Evolutionary conservation across 2,797 vertebrate genomes (phyloP).

Genomic region (Basileuterus tristriatus): DNA sequence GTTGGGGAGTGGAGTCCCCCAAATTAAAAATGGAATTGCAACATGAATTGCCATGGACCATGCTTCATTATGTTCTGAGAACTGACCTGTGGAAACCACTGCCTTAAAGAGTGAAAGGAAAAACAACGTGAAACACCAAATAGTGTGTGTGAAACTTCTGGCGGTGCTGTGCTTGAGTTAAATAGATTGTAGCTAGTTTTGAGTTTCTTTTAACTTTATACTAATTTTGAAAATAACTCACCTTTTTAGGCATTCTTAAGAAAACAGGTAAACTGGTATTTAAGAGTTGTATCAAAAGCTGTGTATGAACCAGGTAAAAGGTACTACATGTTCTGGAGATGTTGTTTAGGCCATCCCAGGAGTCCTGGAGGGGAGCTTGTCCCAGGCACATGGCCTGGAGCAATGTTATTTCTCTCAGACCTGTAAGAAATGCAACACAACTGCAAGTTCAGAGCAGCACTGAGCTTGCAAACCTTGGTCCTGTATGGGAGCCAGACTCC

Average conservation of each 20-base stretch:
- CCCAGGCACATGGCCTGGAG: neutral
- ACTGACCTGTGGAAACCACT: constrained; percentile 85
- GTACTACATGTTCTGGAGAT: neutral
- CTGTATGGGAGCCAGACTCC: constrained; percentile 15
- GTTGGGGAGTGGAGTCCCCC: constrained; percentile 57
- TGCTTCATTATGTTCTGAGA: constrained; percentile 72
- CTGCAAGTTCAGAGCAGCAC: constrained; percentile 8
- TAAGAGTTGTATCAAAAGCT: constrained; percentile 42
- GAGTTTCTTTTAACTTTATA: constrained; percentile 80
- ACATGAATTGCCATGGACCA: constrained; percentile 77
- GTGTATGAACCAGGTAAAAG: neutral
- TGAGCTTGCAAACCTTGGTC: constrained; percentile 38
- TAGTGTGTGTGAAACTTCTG: constrained; percentile 78
- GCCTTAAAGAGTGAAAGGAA: constrained; percentile 84
- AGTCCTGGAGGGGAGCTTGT: neutral
- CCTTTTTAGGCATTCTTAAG: constrained; percentile 76
- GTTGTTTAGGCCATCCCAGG: neutral
- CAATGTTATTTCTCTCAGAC: neutral
- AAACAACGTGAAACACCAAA: constrained; percentile 80
- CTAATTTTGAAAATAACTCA: constrained; percentile 73
- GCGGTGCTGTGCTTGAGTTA: constrained; percentile 79
- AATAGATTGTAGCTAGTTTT: constrained; percentile 75
- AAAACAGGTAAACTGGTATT: constrained; percentile 35
- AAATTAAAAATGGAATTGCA: constrained; percentile 56
- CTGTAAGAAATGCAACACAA: neutral